These are phyloP conservation scores for Amblyopsis rosae DNA, from an alignment of 2,113 vertebrate genomes.

Conservation along the genomic window DNA sequence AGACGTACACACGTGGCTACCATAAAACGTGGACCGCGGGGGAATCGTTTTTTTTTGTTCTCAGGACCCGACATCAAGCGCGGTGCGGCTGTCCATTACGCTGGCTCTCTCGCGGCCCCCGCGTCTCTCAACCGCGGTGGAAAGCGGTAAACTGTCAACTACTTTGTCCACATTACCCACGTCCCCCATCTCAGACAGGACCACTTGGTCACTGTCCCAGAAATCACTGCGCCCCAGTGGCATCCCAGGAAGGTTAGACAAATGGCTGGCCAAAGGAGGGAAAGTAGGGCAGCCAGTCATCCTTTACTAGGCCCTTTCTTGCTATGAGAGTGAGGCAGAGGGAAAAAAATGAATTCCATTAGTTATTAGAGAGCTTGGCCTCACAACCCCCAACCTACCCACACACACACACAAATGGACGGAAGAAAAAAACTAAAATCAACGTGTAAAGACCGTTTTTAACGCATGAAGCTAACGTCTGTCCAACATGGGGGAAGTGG, in stretches of 20 bases:
- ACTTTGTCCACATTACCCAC: slow-evolving; percentile 79
- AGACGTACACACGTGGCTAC: slow-evolving; percentile 15
- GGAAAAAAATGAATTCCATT: slow-evolving; percentile 51
- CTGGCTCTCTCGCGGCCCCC: slow-evolving; percentile 57
- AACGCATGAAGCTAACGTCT: slow-evolving; percentile 1
- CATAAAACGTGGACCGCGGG: slow-evolving; percentile 34
- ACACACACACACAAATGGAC: not conserved
- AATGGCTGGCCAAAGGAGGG: slow-evolving; percentile 73
- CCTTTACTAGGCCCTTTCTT: slow-evolving; percentile 63
- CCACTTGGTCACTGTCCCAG: slow-evolving; percentile 80
- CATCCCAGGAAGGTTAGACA: slow-evolving; percentile 76
- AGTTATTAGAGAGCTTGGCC: slow-evolving; percentile 29
- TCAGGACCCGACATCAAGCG: slow-evolving; percentile 66
- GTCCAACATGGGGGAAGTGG: slow-evolving; percentile 3
- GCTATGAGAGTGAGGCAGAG: slow-evolving; percentile 45
- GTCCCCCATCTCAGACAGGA: slow-evolving; percentile 78
- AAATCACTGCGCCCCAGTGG: slow-evolving; percentile 74
- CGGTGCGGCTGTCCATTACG: slow-evolving; percentile 68
- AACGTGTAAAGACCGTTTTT: slow-evolving; percentile 1
- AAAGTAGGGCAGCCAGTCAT: slow-evolving; percentile 79
- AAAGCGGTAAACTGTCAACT: slow-evolving; percentile 73
- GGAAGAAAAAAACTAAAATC: not conserved
- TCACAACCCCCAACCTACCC: not conserved
- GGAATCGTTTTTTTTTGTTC: slow-evolving; percentile 56
- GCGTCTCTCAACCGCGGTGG: slow-evolving; percentile 64